phyloP scores from a whole-genome alignment of 2,113 vertebrate species.

The Thalassoma bifasciatum region DNA sequence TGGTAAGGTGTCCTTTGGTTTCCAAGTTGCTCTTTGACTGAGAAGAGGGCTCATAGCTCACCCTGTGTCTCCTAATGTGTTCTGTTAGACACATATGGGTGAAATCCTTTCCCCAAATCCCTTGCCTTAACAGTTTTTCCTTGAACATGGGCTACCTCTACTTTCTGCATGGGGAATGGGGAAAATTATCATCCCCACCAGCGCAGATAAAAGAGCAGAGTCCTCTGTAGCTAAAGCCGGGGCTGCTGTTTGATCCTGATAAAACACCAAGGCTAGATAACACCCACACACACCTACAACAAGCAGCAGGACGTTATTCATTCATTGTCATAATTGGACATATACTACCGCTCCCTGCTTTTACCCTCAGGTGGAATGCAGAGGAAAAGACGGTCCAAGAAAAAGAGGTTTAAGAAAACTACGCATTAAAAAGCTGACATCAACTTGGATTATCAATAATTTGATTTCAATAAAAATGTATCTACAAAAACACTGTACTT shows the following conservation, averaged over 20 bases:
- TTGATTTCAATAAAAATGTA: background rate
- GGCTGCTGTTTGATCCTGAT: slow-evolving; percentile 78
- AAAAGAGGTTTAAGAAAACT: background rate
- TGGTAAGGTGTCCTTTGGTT: too few relatives aligned
- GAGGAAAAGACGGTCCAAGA: background rate
- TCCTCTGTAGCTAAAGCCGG: slow-evolving; percentile 63
- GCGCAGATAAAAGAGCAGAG: slow-evolving; percentile 73
- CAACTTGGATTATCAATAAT: background rate
- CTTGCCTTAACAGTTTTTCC: slow-evolving; percentile 52
- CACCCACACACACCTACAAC: slow-evolving; percentile 39
- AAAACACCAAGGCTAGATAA: slow-evolving; percentile 69
- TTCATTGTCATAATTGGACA: slow-evolving; percentile 68
- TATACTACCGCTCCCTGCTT: slow-evolving; percentile 47
- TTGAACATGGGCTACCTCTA: slow-evolving; percentile 41
- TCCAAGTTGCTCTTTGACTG: slow-evolving; percentile 27
- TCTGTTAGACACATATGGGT: slow-evolving; percentile 47
- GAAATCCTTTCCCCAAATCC: slow-evolving; percentile 63
- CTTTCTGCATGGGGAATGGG: slow-evolving; percentile 62
- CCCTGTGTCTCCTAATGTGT: background rate
- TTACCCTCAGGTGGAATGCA: slow-evolving; percentile 40
- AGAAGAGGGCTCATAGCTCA: background rate
- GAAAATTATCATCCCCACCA: slow-evolving; percentile 62
- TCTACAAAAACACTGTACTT: too few relatives aligned
- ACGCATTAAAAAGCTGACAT: background rate
- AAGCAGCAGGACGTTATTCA: slow-evolving; percentile 75